Base-by-base conservation (phyloP, 1,140 invertebrate genomes). In the Pseudomyrmex concolor region DNA sequence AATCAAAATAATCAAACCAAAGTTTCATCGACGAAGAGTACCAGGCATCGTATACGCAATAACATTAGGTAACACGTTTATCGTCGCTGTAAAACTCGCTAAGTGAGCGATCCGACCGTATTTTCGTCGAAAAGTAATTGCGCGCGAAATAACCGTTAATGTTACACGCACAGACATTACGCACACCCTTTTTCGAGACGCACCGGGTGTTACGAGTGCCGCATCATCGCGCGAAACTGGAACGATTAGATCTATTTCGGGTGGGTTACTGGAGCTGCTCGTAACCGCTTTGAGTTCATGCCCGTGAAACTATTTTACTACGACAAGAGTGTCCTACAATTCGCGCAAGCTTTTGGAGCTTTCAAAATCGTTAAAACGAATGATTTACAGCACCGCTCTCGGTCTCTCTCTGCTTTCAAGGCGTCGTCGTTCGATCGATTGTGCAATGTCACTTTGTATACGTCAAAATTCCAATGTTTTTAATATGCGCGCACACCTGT, bases 211-310 rank as follows among this genome's bases (percentile, higher is more conserved):
- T 48, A 15, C 54, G 43, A 7, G 10, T 25, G 19, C 19, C 19
- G 8, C 50, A 43, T 67, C 62, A 55, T 60, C 57, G 55, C 50
- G 43, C 57, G 71, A 88, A 85, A 83, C 83, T 77, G 77, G 71
- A 88, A 62, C 87, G 87, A 88, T 88, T 85, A 80, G 62, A 83
- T 88, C 87, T 89, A 89, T 89, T 89, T 89, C 73, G 71, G 74
- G 83, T 83, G 86, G 5, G 72, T 89, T 88, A 80, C 87, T 89
- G 87, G 87, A 89, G 63, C 84, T 10, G 63, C 67, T 51, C 22
- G 62, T 60, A 57, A 22, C 59, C 77, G 34, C 5, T 81, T 84
- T 80, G 59, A 64, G 68, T 54, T n/a, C 51, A 15, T 43, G 51
- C 51, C 51, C 45, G 76, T 88, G 84, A 88, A 88, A 88, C 85